Evolutionary conservation across 2,888 invertebrate genomes (phyloP), one percentile per base, ranked within the genome.

Genomic region (Hirtodrosophila confusa): DNA sequence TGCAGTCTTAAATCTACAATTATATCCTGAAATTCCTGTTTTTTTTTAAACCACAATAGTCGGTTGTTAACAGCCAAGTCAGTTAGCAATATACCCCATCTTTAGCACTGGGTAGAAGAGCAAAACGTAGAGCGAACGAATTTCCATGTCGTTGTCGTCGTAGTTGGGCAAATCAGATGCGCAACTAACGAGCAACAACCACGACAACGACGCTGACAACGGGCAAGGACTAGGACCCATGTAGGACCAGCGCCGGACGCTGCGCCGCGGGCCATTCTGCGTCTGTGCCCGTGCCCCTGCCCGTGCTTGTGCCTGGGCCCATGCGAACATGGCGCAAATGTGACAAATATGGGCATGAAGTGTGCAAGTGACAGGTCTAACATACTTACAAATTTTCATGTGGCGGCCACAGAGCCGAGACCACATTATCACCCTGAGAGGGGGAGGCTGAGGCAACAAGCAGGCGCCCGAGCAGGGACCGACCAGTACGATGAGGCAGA

Each of bases 281-380:
- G 50, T 63, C 40, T 47, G 12, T 0, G 7, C 27, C 8, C 9
- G 36, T 0, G 4, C 23, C 63, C 40, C n/a, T 0, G 7, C 27
- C 8, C 9, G 36, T 0, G 4, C 23, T 60, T 37, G 49, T 48
- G 49, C 36, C 61, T 55, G 61, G 37, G 55, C 17, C 39, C 67
- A 66, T 12, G 73, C 67, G 57, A 87, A 86, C 86, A 88, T 88
- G 75, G 84, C 84, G 84, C 85, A 84, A 86, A 87, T 86, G 88
- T 85, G 88, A 87, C 86, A 86, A 87, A 88, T 88, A 88, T 88
- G 86, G 86, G 88, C 88, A 86, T 88, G 80, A 86, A 86, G 89
- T 88, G 86, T 88, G 86, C 86, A 88, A 88, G 88, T 88, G 86
- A 86, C 88, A 86, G 79, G 86, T 86, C 86, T 73, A 86, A 87